Evolutionary conservation across 2,113 vertebrate species (phyloP).

Genomic region (Andinoacara biseriatus): DNA sequence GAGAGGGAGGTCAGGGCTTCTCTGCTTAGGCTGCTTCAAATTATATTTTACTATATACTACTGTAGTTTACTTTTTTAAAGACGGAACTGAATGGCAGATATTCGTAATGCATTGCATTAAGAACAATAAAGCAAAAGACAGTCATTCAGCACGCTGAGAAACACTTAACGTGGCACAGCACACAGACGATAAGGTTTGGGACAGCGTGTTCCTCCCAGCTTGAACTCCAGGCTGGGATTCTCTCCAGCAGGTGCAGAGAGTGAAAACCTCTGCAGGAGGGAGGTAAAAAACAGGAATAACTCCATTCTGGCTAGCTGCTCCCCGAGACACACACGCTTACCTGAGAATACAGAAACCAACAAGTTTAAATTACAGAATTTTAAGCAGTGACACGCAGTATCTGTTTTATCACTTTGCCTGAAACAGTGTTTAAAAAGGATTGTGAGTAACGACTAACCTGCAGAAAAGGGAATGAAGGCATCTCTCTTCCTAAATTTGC

Average conservation of each 20-base stretch:
- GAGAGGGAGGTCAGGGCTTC: no score
- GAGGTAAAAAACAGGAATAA: slow-evolving; percentile 86
- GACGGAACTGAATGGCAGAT: not conserved
- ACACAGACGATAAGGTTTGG: slow-evolving; percentile 65
- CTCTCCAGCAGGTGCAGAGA: slow-evolving; percentile 50
- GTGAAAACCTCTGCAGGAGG: slow-evolving; percentile 74
- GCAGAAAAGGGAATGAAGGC: slow-evolving; percentile 26
- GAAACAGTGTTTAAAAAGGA: not conserved
- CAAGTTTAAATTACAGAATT: not conserved
- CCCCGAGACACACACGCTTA: not conserved
- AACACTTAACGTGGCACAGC: slow-evolving; percentile 40
- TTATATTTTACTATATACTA: not conserved
- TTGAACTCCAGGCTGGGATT: slow-evolving; percentile 61
- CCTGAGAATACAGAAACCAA: not conserved
- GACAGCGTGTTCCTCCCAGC: slow-evolving; percentile 33
- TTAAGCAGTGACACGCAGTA: no score
- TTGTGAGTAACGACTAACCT: not conserved
- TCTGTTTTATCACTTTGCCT: not conserved
- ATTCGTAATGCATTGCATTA: not conserved
- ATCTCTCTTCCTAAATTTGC: slow-evolving; percentile 72
- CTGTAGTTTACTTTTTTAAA: no score
- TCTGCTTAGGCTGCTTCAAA: not conserved
- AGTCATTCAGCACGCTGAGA: fast-evolving
- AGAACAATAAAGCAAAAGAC: not conserved
- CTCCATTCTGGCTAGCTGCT: slow-evolving; percentile 58